Evolutionary conservation across 2,888 invertebrate species (phyloP), one percentile per base, ranked within the genome.

Genomic region (Netelia inedita): DNA sequence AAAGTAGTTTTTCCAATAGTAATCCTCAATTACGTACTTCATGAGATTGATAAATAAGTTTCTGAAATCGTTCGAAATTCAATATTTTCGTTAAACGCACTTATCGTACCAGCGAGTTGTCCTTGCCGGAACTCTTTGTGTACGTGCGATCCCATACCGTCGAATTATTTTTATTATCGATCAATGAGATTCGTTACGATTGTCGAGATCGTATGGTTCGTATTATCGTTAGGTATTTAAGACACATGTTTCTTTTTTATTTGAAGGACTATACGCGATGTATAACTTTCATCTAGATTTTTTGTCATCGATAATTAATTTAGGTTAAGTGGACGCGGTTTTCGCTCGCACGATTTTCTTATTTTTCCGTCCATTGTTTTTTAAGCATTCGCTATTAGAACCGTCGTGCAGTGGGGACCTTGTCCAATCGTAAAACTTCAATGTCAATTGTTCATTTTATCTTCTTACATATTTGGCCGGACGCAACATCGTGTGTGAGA

Each of bases 21-120:
- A 65, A 78, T 69, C 73, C 73, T 84, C 80, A 84, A 84, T 66
- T 14, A 73, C 68, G 76, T 78, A 74, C 76, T 84, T 84, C 84
- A 84, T 81, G 84, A 76, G 81, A 78, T 28, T 11, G 23, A 79
- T 63, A 50, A 43, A 72, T 14, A 19, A 28, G 21, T 76, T 61
- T 61, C 28, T 16, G 46, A 63, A 53, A 53, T 53, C 28, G 59
- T 59, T 35, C 8, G 35, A 16, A 63, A 50, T 71, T 11, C 8
- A 10, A 71, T 10, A 41, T 61, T 63, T 16, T n/a, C 69, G 21
- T 61, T 50, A 57, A 71, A 63, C 53, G 50, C 16, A 63, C 53
- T 21, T 69, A 63, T 63, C 53, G 50, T 21, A 6, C 53, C 19
- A n/a, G 53, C 50, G 35, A 63, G 8, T 11, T 16, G 2, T 61